Evolutionary conservation across 2,113 vertebrate genomes (phyloP), one percentile per base, ranked within the genome.

Genomic region (Odobenus rosmarus): DNA sequence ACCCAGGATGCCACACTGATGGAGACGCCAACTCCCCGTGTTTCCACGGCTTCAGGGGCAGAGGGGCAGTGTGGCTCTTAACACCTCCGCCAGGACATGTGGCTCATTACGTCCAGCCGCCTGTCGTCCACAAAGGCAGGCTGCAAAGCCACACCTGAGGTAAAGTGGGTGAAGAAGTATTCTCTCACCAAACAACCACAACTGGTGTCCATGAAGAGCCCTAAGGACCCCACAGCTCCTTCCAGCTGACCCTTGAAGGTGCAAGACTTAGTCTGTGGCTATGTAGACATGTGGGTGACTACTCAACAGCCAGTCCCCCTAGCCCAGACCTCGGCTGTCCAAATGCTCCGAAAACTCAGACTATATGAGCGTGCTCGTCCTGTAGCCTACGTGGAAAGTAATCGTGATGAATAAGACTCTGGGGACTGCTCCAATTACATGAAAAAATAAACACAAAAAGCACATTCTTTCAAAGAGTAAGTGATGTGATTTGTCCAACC

Each of bases 71-170:
- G 72, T 59, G n/a, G 28, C 86, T 42, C 28, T n/a, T 24, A 8
- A 62, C 2, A 42, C 12, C 11, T 31, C 76, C 55, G 14, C 23
- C 69, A 8, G 3, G 79, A 21, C 3, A 0, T 12, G 28, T 24
- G 5, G 19, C 26, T 77, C 36, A 6, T 8, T 42, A 15, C 24
- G 3, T 46, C 72, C 28, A 18, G 42, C 6, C 19, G 9, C 14
- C 4, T 0, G 5, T 39, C 33, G 15, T 4, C 1, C 0, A 6
- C 2, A 12, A 53, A 18, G 0, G 62, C 0, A 3, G 23, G 55
- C 33, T 16, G 0, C 0, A 13, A 0, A 7, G 28, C 81, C 74
- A 69, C 26, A n/a, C 31, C 64, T 13, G 64, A 82, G 13, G 4
- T 57, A 21, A 64, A 49, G 39, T 1, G 19, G 13, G 19, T 26